Conservation (phyloP, 2,797 vertebrate genomes). For the Sitta carolinensis region DNA sequence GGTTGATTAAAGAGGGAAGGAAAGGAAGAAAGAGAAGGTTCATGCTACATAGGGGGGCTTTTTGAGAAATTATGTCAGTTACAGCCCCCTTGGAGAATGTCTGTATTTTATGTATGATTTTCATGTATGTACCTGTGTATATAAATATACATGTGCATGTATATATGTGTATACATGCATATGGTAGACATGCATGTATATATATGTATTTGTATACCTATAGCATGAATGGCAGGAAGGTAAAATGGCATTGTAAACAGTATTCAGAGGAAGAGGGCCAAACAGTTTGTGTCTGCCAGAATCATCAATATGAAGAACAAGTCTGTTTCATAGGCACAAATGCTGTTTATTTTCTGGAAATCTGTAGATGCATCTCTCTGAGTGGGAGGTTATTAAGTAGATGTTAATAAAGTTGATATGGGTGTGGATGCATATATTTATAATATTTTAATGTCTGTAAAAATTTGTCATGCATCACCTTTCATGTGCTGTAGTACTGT, state of each 20-base stretch:
- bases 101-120: background rate
- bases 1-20: background rate
- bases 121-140: background rate
- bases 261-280: background rate
- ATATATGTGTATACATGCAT: background rate
- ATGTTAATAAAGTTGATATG: background rate
- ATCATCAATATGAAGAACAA: background rate
- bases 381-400: background rate
- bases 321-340: background rate
- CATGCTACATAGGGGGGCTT: background rate
- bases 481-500: background rate
- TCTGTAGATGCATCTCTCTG: background rate
- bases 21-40: background rate
- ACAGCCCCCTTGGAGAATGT: background rate
- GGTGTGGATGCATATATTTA: background rate
- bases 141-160: background rate
- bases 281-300: background rate
- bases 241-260: background rate
- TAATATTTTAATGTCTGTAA: background rate
- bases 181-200: background rate
- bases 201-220: background rate
- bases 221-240: background rate
- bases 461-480: background rate
- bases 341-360: background rate
- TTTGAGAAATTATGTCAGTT: background rate